Conservation (phyloP, 2,797 vertebrate species). For the Neosilurus hyrtlii region DNA sequence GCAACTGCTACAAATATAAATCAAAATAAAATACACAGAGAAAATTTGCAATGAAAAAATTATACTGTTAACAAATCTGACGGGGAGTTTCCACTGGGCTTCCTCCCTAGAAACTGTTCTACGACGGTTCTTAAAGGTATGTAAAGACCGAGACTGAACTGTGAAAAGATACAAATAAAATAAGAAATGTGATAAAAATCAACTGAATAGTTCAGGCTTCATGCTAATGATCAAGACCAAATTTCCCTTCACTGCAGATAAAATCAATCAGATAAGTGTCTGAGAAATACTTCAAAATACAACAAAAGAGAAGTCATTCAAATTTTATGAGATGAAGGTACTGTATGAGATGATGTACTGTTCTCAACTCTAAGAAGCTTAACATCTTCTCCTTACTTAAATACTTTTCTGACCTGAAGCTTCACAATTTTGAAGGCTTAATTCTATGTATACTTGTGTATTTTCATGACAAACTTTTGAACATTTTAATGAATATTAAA, state of each 20-base stretch:
- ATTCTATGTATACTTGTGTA: not conserved
- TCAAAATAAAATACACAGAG: not conserved
- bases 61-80: not conserved
- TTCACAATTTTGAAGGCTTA: not conserved
- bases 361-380: not conserved
- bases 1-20: not conserved
- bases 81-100: conserved; percentile 59
- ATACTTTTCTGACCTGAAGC: not conserved
- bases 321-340: not conserved
- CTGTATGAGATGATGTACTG: not conserved
- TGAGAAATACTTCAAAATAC: not conserved
- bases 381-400: not conserved
- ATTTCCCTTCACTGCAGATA: not conserved
- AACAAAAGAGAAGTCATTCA: not conserved
- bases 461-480: not conserved
- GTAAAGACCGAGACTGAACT: conserved; percentile 1
- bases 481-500: not conserved
- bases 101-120: conserved; percentile 49
- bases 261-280: not conserved
- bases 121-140: not conserved
- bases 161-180: not conserved
- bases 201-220: not conserved
- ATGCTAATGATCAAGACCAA: not conserved
- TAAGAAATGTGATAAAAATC: not conserved
- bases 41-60: not conserved